Conservation (phyloP, 2,888 invertebrate genomes). For the Thecophora atra region DNA sequence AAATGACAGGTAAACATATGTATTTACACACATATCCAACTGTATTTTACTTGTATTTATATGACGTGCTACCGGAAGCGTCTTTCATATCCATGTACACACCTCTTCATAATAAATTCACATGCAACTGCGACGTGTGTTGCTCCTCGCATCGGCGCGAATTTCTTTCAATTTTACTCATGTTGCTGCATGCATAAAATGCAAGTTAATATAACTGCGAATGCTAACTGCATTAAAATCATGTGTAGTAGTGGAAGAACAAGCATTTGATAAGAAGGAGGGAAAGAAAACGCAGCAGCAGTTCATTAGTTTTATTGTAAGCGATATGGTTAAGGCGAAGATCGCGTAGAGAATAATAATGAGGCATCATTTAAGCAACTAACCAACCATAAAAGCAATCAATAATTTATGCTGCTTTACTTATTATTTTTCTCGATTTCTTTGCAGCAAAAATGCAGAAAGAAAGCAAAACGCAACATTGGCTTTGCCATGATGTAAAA, state of each 20-base stretch:
- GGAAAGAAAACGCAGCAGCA: background rate
- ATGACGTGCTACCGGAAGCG: conserved; percentile 20
- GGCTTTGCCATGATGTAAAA: background rate
- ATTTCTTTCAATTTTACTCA: conserved; percentile 20
- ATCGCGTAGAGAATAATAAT: conserved; percentile 10
- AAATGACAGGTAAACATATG: background rate
- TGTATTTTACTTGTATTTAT: too few species aligned
- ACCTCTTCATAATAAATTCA: too few species aligned
- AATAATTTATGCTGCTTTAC: background rate
- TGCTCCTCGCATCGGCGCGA: background rate
- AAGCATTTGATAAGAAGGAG: background rate
- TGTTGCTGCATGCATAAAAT: conserved; percentile 23
- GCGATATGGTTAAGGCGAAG: conserved; percentile 23
- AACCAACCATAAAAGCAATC: background rate
- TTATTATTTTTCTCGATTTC: conserved; percentile 5
- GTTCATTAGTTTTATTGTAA: conserved; percentile 30
- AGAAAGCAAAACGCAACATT: background rate
- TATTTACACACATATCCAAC: background rate
- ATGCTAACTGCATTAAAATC: background rate
- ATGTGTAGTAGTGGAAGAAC: background rate
- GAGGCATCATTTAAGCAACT: background rate
- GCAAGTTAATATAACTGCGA: conserved; percentile 1
- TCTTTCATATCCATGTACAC: background rate
- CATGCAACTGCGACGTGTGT: background rate
- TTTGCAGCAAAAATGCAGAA: conserved; percentile 25